These are phyloP conservation scores for Catostylus mosaicus DNA, from an alignment of 30 jellyfish, hydroid and myxozoan species.

Conservation along the genomic window DNA sequence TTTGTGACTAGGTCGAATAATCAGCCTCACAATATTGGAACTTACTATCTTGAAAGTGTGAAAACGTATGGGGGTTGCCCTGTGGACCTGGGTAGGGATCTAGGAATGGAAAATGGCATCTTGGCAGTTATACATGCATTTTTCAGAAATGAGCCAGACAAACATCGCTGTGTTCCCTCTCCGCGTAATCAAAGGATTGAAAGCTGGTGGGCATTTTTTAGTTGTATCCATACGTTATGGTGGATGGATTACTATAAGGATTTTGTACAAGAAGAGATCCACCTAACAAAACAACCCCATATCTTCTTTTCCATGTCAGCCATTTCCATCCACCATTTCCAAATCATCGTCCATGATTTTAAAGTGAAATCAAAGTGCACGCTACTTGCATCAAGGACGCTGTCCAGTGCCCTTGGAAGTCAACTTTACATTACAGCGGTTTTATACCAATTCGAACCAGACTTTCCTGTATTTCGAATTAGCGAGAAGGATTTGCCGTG, in stretches of 20 bases:
- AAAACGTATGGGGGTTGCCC: constrained; percentile 31
- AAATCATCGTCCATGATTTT: too few relatives aligned
- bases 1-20: constrained; percentile 31
- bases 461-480: too few relatives aligned
- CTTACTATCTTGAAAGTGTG: constrained; percentile 7
- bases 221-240: constrained; percentile 63
- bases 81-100: constrained; percentile 18
- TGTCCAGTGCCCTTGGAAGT: too few relatives aligned
- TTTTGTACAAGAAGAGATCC: too few relatives aligned
- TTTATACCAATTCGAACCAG: too few relatives aligned
- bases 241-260: constrained; percentile 74
- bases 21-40: constrained; percentile 2
- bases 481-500: too few relatives aligned
- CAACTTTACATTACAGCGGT: too few relatives aligned
- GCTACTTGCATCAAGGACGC: too few relatives aligned
- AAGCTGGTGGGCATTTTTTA: constrained; percentile 79
- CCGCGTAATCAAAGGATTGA: constrained; percentile 79
- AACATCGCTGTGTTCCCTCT: constrained; percentile 65
- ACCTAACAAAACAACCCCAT: too few relatives aligned
- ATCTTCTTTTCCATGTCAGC: too few relatives aligned
- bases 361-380: too few relatives aligned
- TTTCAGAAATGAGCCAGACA: constrained; percentile 39
- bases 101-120: constrained; percentile 40
- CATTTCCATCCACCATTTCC: too few relatives aligned
- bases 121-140: constrained; percentile 40